Percentiles rank a stretch among this genome's conserved stretches.
Conservation (phyloP, 2,888 invertebrate species). For the Alviniconcha strummeri region DNA sequence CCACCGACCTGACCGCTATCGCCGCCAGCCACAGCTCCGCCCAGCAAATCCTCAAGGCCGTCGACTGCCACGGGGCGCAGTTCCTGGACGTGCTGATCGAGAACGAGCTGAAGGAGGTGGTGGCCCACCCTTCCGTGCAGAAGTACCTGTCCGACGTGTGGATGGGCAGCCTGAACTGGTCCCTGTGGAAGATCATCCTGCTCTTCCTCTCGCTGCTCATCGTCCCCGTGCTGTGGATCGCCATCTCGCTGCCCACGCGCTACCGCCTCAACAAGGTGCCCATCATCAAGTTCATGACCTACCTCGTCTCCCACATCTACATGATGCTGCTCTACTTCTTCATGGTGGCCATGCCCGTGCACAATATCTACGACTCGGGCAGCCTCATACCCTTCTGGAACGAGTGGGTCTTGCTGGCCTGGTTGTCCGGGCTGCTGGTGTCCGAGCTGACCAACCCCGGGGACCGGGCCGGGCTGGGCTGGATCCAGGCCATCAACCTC, state of each 20-base stretch:
- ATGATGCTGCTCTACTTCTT: constrained; percentile 94
- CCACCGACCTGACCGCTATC: constrained; percentile 93
- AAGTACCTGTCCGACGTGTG: constrained; percentile 95
- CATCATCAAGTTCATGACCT: constrained; percentile 99
- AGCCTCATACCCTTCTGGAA: constrained; percentile 91
- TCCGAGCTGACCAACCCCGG: constrained; percentile 98
- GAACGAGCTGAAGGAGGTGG: constrained; percentile 95
- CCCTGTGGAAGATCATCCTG: constrained; percentile 92
- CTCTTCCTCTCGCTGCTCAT: constrained; percentile 87
- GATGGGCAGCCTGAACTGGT: constrained; percentile 97
- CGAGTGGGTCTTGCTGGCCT: constrained; percentile 95
- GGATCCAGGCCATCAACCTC: constrained; percentile 81
- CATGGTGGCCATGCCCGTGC: constrained; percentile 77
- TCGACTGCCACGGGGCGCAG: constrained; percentile 94
- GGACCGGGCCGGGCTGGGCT: constrained; percentile 96
- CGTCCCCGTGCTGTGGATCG: constrained; percentile 95
- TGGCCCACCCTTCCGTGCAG: constrained; percentile 97
- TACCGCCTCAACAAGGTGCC: constrained; percentile 98
- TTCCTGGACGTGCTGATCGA: constrained; percentile 97
- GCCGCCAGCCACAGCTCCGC: constrained; percentile 96
- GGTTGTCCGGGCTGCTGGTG: constrained; percentile 94
- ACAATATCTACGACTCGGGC: constrained; percentile 70
- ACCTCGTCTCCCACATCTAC: constrained; percentile 98
- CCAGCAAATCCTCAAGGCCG: constrained; percentile 93
- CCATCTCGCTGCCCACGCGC: constrained; percentile 94